Conservation (phyloP, 2,888 invertebrate species). For the Lypha dubia region DNA sequence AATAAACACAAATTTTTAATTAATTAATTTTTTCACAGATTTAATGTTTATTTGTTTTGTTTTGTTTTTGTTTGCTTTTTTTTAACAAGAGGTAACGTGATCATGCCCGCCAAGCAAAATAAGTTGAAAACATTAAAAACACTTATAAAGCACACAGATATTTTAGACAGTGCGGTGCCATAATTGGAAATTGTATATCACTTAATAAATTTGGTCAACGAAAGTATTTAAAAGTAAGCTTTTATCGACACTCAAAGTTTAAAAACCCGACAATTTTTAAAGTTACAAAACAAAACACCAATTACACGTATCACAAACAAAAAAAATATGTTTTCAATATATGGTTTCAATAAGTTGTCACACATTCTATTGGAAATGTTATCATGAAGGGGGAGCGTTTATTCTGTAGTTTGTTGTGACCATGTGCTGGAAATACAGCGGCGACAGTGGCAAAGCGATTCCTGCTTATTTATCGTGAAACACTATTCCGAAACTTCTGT, state of each 20-base stretch:
- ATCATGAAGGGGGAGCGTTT: background rate
- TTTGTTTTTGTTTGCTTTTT: background rate
- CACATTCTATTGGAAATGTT: background rate
- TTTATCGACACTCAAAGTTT: constrained; percentile 39
- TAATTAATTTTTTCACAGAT: constrained; percentile 56
- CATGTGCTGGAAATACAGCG: no score
- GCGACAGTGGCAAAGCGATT: background rate
- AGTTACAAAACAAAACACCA: constrained; percentile 1
- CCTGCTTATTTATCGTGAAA: constrained; percentile 17
- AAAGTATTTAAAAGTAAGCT: constrained; percentile 44
- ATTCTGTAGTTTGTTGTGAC: background rate
- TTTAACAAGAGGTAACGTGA: constrained; percentile 46
- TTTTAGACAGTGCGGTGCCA: constrained; percentile 73
- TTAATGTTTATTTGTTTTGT: constrained; percentile 10
- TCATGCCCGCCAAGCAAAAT: constrained; percentile 11
- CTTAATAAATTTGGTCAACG: constrained; percentile 65
- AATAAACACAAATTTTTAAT: constrained; percentile 43
- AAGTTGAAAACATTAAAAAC: constrained; percentile 40
- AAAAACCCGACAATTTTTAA: constrained; percentile 38
- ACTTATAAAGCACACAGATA: constrained; percentile 55
- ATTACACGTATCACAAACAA: constrained; percentile 1
- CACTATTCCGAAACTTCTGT: constrained; percentile 23
- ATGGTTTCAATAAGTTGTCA: no score
- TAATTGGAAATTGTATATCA: constrained; percentile 75
- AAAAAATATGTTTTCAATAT: no score